A percentile compares a stretch with the other conserved stretches of the same genome.
phyloP scores from a whole-genome alignment of 37 sponge, comb jelly and placozoan species.

The Sycon ciliatum region DNA sequence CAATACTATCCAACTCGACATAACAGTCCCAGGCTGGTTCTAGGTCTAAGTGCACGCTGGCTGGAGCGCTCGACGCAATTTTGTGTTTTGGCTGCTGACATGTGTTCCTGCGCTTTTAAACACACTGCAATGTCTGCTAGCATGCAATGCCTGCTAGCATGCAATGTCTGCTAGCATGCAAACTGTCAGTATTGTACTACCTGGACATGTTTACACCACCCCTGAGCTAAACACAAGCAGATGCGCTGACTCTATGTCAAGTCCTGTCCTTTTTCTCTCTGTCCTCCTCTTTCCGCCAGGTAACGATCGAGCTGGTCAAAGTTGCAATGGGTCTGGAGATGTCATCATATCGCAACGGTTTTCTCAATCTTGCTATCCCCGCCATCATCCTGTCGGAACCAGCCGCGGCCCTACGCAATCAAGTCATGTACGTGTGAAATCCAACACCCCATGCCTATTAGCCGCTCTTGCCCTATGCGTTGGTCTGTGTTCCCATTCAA shows the following conservation, averaged over 20 bases:
- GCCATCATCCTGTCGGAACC: constrained; percentile 81
- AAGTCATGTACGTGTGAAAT: constrained; percentile 37
- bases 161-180: background rate
- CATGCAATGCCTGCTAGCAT: background rate
- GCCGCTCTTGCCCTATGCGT: too few species aligned
- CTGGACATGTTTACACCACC: too few species aligned
- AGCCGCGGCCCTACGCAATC: constrained; percentile 53
- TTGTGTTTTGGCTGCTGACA: background rate
- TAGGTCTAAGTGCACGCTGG: too few species aligned
- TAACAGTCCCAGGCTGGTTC: too few species aligned
- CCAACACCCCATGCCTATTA: too few species aligned
- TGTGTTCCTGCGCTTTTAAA: background rate
- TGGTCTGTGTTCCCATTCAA: too few species aligned
- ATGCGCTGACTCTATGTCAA: too few species aligned
- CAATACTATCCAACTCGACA: too few species aligned
- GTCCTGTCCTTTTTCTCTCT: too few species aligned
- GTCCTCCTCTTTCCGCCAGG: constrained; percentile 30
- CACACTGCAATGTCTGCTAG: background rate
- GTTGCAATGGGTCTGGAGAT: constrained; percentile 50
- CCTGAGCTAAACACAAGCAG: too few species aligned
- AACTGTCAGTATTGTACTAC: background rate
- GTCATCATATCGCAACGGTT: constrained; percentile 65
- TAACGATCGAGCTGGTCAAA: constrained; percentile 84
- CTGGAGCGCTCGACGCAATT: too few species aligned
- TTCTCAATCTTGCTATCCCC: constrained; percentile 87